Evolutionary conservation across 2,113 vertebrate species (phyloP), one percentile per base, ranked within the genome.

Genomic region (Bos taurus): DNA sequence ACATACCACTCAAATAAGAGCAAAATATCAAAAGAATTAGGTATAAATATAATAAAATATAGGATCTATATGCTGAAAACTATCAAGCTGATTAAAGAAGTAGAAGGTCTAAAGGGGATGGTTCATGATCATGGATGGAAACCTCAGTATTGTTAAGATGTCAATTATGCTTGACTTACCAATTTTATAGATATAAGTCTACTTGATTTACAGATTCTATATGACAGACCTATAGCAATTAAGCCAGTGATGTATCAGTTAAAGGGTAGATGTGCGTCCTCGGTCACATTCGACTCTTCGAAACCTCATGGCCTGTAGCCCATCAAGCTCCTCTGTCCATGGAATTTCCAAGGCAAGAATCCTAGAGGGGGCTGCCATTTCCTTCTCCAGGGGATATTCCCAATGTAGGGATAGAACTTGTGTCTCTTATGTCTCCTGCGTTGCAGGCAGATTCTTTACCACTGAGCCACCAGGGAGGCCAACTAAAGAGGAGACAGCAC

Each of bases 1-100:
- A 96, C 64, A 67, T n/a, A 50, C 15, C 33, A 62, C 50, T 93
- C 83, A 46, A 84, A 43, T 25, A 77, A 40, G 50, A 43, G 40
- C 50, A 52, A 67, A 57, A 57, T 60, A 59, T 46, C 6, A 91
- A 91, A 81, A 81, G 30, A 57, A 91, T 43, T 85, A n/a, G 46
- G 46, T 48, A 54, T 60, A 62, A 89, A 81, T 94, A 16, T 71
- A 71, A 86, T 15, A 67, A 77, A 57, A 80, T 84, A 85, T 12
- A 89, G 12, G 11, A 80, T 54, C 2, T 71, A 48, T n/a, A 71
- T 17, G 14, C 23, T 90, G 7, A 89, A 93, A 82, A 90, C n/a
- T 33, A 26, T 71, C 74, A 62, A 83, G 62, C 50, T 64, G 21
- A 83, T 78, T 5, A 56, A 86, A 82, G 40, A 59, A 88, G 36